phyloP scores from a whole-genome alignment of 2,888 invertebrate species.

The Ophion costatus region DNA sequence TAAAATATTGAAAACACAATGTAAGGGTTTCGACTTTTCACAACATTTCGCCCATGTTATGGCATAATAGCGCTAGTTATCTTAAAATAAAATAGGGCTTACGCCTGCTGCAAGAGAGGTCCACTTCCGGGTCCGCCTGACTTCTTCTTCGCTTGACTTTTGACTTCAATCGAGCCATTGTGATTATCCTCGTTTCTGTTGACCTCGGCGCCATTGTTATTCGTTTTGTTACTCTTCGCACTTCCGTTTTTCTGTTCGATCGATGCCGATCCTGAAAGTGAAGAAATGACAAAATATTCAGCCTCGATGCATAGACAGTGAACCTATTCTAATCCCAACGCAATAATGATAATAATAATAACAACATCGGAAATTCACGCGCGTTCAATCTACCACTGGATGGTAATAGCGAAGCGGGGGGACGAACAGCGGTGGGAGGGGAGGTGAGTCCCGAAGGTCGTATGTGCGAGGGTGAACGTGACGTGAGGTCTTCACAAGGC shows the following conservation, averaged over 20 bases:
- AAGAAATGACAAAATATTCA: slow-evolving; percentile 4
- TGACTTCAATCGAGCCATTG: slow-evolving; percentile 77
- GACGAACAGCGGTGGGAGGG: background rate
- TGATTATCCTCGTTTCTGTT: slow-evolving; percentile 81
- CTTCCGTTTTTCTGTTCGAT: slow-evolving; percentile 81
- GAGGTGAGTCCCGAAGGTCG: background rate
- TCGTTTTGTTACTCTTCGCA: slow-evolving; percentile 79
- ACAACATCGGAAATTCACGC: background rate
- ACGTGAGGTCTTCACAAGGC: slow-evolving; percentile 41
- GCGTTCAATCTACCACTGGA: background rate
- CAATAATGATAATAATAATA: background rate
- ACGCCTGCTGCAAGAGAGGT: slow-evolving; percentile 86
- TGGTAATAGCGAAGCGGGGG: slow-evolving; percentile 23
- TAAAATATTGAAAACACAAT: too few species aligned
- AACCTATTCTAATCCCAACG: background rate
- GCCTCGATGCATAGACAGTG: background rate
- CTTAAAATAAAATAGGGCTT: slow-evolving; percentile 73
- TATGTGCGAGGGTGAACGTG: slow-evolving; percentile 17
- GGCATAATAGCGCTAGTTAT: background rate
- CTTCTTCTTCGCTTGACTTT: slow-evolving; percentile 80
- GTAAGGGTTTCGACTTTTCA: too few species aligned
- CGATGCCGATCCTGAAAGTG: slow-evolving; percentile 79
- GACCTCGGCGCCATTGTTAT: slow-evolving; percentile 80
- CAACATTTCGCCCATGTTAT: too few species aligned
- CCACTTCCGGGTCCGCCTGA: slow-evolving; percentile 83